These are phyloP conservation scores for Frankliniella fusca DNA, from an alignment of 2,888 invertebrate species.

Conservation along the genomic window DNA sequence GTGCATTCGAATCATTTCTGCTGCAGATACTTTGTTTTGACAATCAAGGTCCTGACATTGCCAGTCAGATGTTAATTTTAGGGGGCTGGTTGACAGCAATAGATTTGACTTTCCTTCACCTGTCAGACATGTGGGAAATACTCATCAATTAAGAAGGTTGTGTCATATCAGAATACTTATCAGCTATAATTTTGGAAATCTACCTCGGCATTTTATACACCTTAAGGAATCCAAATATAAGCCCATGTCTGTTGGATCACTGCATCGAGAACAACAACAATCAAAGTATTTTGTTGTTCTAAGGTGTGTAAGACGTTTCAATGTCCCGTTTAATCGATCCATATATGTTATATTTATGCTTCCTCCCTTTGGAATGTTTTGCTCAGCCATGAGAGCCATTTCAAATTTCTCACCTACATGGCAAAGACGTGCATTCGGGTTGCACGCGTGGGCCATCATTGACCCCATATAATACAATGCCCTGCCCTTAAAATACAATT, in stretches of 20 bases:
- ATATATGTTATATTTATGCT: slow-evolving; percentile 66
- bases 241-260: slow-evolving; percentile 65
- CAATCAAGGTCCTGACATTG: neutral
- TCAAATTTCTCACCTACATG: slow-evolving; percentile 58
- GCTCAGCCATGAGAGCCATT: slow-evolving; percentile 61
- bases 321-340: slow-evolving; percentile 64
- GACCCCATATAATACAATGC: slow-evolving; percentile 63
- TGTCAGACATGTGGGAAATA: neutral
- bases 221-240: slow-evolving; percentile 60
- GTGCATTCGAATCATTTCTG: neutral
- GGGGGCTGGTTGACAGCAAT: neutral
- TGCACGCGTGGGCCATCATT: slow-evolving; percentile 69
- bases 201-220: slow-evolving; percentile 54
- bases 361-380: slow-evolving; percentile 62
- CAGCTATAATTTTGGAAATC: neutral
- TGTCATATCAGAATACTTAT: neutral
- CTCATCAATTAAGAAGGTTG: no score
- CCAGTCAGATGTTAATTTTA: neutral
- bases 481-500: slow-evolving; percentile 43
- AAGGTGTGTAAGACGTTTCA: slow-evolving; percentile 60
- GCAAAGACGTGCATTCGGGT: slow-evolving; percentile 65
- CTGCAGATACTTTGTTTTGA: neutral
- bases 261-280: slow-evolving; percentile 63
- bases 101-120: neutral
- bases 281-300: slow-evolving; percentile 62